Percentiles rank a stretch among this genome's conserved stretches.
Evolutionary conservation across 2,888 invertebrate species (phyloP).

Genomic region (Lagria hirta): DNA sequence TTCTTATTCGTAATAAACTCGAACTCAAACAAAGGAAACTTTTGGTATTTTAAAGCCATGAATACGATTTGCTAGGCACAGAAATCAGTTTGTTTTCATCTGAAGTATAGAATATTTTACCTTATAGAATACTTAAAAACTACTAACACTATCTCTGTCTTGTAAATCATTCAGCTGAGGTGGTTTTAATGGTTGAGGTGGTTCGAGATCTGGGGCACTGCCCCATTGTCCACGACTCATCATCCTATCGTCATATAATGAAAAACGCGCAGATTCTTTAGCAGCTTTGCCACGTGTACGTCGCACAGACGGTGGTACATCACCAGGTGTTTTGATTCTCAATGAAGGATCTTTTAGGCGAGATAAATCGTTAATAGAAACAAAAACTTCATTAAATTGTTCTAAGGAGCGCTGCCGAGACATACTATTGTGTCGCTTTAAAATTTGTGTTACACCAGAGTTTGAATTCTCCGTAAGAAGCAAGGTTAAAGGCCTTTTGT

Average conservation of each 20-base stretch:
- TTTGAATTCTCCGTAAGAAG: constrained; percentile 45
- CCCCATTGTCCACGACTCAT: constrained; percentile 64
- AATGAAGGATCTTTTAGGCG: constrained; percentile 73
- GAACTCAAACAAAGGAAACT: no score
- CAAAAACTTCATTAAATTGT: constrained; percentile 74
- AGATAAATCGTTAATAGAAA: constrained; percentile 66
- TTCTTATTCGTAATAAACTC: no score
- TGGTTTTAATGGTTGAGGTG: constrained; percentile 33
- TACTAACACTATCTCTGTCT: constrained; percentile 54
- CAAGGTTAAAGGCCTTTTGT: constrained; percentile 54
- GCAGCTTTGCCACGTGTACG: constrained; percentile 68
- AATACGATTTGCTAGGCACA: no score
- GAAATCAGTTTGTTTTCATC: no score
- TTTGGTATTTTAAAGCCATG: no score
- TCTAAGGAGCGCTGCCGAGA: constrained; percentile 71
- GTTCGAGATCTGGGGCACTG: constrained; percentile 53
- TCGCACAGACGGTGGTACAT: constrained; percentile 76
- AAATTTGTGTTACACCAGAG: constrained; percentile 51
- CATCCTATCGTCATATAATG: constrained; percentile 86
- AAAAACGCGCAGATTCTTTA: constrained; percentile 67
- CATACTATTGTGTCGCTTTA: constrained; percentile 51
- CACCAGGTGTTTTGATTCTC: constrained; percentile 79
- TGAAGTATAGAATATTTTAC: not conserved
- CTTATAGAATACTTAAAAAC: constrained; percentile 45
- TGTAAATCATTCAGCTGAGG: constrained; percentile 38